Conservation (phyloP, 2,113 vertebrate species). For the Ictidomys tridecemlineatus region DNA sequence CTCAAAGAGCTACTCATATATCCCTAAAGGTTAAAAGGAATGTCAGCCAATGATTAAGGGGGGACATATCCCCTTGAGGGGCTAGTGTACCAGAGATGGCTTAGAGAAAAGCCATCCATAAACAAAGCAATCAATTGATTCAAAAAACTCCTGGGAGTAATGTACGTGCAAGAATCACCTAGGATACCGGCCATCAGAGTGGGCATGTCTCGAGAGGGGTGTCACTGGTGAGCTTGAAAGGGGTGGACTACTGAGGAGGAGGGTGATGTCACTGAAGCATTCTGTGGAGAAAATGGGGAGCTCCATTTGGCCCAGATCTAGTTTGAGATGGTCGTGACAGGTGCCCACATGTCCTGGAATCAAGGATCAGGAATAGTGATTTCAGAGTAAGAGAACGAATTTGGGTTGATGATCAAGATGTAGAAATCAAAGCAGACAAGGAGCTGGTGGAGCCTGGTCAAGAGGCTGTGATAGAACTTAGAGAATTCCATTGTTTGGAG, state of each 20-base stretch:
- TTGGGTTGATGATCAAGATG: neutral
- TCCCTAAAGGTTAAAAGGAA: neutral
- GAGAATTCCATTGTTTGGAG: neutral
- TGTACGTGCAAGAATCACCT: too few relatives aligned
- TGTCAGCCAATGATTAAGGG: neutral
- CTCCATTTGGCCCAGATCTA: neutral
- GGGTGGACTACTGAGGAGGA: neutral
- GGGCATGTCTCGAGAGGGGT: neutral
- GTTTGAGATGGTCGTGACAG: neutral
- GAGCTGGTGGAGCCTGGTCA: neutral
- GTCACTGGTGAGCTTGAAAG: neutral
- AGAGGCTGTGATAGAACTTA: neutral
- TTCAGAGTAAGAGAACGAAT: neutral
- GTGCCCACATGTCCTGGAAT: neutral
- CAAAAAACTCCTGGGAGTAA: neutral
- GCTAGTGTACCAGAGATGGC: too few relatives aligned
- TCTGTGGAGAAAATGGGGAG: neutral
- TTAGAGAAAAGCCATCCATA: neutral
- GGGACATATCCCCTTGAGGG: fast-evolving
- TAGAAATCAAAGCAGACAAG: neutral
- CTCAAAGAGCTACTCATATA: neutral
- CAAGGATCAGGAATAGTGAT: neutral
- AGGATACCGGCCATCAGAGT: neutral
- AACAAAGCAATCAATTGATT: neutral
- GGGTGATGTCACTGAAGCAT: neutral